Percentiles rank a stretch among this genome's conserved stretches.
phyloP scores from a whole-genome alignment of 2,113 vertebrate genomes.

The Sigmodon hispidus region DNA sequence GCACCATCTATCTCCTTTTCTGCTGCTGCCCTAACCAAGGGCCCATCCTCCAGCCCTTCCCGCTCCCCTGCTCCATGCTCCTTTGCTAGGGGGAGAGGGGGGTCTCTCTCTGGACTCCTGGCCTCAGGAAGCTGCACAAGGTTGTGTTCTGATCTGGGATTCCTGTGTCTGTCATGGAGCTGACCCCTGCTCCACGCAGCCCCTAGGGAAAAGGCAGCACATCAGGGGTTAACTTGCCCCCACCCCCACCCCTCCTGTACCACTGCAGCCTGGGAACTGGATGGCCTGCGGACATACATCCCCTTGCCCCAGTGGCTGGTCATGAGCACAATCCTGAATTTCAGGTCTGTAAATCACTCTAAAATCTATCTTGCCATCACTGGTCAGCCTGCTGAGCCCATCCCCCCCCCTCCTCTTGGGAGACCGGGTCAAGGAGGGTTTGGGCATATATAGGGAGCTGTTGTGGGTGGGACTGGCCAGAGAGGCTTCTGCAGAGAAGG shows the following conservation, averaged over 20 bases:
- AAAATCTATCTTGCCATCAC: not conserved
- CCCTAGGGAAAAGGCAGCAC: not conserved
- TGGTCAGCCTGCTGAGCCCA: not conserved
- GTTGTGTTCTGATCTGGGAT: not conserved
- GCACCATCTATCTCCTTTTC: not conserved
- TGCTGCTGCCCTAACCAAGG: not conserved
- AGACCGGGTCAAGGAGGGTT: not conserved
- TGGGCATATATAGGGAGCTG: slow-evolving; percentile 47
- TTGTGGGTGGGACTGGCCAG: not conserved
- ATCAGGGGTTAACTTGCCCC: not conserved
- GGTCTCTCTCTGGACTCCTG: not conserved
- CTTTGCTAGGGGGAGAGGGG: not conserved
- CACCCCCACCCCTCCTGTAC: no score
- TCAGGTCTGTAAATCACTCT: slow-evolving; percentile 69
- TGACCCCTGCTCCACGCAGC: not conserved
- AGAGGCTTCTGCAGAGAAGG: slow-evolving; percentile 45
- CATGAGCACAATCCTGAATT: slow-evolving; percentile 58
- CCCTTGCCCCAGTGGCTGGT: not conserved
- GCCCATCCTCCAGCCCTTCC: not conserved
- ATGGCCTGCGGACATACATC: not conserved
- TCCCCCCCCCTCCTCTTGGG: not conserved
- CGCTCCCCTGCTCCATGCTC: not conserved
- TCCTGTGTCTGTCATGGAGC: not conserved
- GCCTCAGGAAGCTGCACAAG: not conserved
- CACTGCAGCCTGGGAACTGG: not conserved